phyloP scores from a whole-genome alignment of 2,113 vertebrate genomes.

The Engystomops pustulosus region DNA sequence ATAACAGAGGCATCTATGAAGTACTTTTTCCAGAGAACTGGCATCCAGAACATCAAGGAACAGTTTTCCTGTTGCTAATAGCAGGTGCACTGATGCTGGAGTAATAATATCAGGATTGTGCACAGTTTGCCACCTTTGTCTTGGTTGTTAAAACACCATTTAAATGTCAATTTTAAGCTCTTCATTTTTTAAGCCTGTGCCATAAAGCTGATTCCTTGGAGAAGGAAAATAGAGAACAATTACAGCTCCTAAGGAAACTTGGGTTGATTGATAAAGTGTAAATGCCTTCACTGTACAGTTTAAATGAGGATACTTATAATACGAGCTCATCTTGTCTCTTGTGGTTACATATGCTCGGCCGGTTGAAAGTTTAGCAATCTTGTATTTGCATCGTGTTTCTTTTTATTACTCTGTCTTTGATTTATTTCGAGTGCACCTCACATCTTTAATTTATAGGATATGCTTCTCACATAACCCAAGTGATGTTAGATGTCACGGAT shows the following conservation, averaged over 20 bases:
- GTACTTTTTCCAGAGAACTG: background rate
- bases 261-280: slow-evolving; percentile 23
- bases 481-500: slow-evolving; percentile 30
- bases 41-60: background rate
- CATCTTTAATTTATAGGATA: slow-evolving; percentile 46
- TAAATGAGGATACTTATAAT: slow-evolving; percentile 37
- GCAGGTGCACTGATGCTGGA: background rate
- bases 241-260: slow-evolving; percentile 2
- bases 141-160: slow-evolving; percentile 16
- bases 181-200: slow-evolving; percentile 4
- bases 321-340: slow-evolving; percentile 27
- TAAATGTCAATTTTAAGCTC: background rate
- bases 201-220: slow-evolving; percentile 1
- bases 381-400: slow-evolving; percentile 38
- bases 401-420: slow-evolving; percentile 48
- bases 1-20: background rate
- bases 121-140: slow-evolving; percentile 14
- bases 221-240: background rate
- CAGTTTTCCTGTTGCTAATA: background rate
- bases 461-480: slow-evolving; percentile 6
- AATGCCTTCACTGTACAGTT: slow-evolving; percentile 2
- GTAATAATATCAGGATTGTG: background rate
- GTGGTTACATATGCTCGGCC: slow-evolving; percentile 28
- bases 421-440: slow-evolving; percentile 32
- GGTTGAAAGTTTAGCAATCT: slow-evolving; percentile 26